phyloP scores from a whole-genome alignment of 1,140 invertebrate genomes.

The Sinella curviseta region DNA sequence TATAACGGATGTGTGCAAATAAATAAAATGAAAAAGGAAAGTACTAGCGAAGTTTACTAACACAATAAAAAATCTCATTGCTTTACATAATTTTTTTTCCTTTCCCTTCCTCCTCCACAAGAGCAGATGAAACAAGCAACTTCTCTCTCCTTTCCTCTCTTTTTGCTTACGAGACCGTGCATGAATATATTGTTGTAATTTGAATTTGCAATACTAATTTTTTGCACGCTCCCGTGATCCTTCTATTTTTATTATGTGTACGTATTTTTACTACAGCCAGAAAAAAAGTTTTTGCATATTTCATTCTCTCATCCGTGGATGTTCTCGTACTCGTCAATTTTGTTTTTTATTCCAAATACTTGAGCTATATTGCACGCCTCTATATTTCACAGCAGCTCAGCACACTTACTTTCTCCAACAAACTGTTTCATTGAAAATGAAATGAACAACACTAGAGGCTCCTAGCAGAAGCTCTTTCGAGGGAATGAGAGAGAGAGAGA shows the following conservation, averaged over 20 bases:
- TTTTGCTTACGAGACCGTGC: background rate
- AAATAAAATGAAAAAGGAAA: background rate
- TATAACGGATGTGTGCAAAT: no score
- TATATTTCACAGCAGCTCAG: no score
- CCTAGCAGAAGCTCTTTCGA: slow-evolving; percentile 29
- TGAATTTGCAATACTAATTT: slow-evolving; percentile 25
- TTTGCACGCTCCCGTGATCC: slow-evolving; percentile 4
- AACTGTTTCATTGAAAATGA: slow-evolving; percentile 12
- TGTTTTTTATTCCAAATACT: background rate
- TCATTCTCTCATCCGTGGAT: no score
- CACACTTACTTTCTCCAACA: no score
- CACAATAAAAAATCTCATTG: slow-evolving; percentile 4
- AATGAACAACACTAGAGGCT: slow-evolving; percentile 26
- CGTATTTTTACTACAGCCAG: slow-evolving; percentile 3
- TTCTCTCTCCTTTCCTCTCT: background rate
- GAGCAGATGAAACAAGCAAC: background rate
- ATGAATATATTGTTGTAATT: slow-evolving; percentile 8
- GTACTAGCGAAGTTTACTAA: background rate
- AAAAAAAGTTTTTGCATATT: slow-evolving; percentile 33
- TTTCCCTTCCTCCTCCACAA: no score
- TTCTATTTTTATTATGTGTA: background rate
- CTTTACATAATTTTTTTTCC: no score
- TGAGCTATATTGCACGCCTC: no score
- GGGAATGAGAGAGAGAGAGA: slow-evolving; percentile 26
- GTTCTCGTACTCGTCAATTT: slow-evolving; percentile 28